Percentiles rank a stretch among this genome's conserved stretches.
phyloP scores from a whole-genome alignment of 2,113 vertebrate species.

The Blennius ocellaris region DNA sequence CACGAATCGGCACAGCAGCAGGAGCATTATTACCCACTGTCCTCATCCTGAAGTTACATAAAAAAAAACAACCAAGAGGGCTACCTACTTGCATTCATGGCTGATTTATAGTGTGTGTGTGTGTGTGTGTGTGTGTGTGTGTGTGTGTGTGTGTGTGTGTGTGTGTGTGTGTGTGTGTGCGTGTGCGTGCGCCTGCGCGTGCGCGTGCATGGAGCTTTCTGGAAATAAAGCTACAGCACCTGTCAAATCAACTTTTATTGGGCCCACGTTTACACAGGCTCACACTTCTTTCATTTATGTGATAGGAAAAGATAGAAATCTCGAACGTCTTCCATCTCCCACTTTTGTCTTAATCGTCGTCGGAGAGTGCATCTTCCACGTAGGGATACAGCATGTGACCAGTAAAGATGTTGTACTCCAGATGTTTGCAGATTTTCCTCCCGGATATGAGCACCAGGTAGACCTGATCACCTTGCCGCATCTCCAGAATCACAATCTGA shows the following conservation, averaged over 20 bases:
- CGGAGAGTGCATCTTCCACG: neutral
- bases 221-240: slow-evolving; percentile 3
- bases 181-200: too few species aligned
- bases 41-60: slow-evolving; percentile 18
- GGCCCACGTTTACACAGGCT: slow-evolving; percentile 5
- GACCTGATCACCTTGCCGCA: slow-evolving; percentile 74
- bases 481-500: slow-evolving; percentile 65
- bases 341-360: neutral
- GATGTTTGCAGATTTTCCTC: slow-evolving; percentile 69
- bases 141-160: too few species aligned
- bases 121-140: too few species aligned
- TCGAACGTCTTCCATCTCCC: neutral
- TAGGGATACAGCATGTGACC: slow-evolving; percentile 79
- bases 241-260: slow-evolving; percentile 34
- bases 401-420: slow-evolving; percentile 71
- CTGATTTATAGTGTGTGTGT: too few species aligned
- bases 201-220: too few species aligned
- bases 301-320: too few species aligned
- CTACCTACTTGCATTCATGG: slow-evolving; percentile 41
- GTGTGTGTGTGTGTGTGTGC: too few species aligned
- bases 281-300: slow-evolving; percentile 3
- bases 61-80: neutral
- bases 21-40: slow-evolving; percentile 8
- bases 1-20: neutral
- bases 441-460: slow-evolving; percentile 72